Conservation (phyloP, 2,113 vertebrate genomes). For the Xiphophorus couchianus region DNA sequence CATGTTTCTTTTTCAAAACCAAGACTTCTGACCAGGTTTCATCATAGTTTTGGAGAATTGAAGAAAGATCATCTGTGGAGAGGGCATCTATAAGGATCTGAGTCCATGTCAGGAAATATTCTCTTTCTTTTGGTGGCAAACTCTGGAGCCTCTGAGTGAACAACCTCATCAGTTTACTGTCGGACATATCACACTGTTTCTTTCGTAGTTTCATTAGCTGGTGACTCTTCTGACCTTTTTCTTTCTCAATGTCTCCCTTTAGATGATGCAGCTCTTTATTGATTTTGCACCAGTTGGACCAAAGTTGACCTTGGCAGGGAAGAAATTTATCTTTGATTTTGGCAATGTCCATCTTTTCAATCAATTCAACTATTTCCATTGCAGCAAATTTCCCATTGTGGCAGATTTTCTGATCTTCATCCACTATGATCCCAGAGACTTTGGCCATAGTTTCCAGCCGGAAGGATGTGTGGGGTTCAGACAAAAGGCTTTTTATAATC, state of each 20-base stretch:
- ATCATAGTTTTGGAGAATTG: constrained; percentile 59
- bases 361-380: constrained; percentile 16
- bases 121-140: constrained; percentile 41
- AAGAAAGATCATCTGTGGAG: constrained; percentile 43
- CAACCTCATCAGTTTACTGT: constrained; percentile 9
- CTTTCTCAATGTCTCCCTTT: constrained; percentile 63
- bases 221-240: constrained; percentile 64
- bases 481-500: constrained; percentile 56
- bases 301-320: constrained; percentile 68
- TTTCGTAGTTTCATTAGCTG: constrained; percentile 63
- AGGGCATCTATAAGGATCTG: constrained; percentile 58
- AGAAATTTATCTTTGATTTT: constrained; percentile 60
- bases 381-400: constrained; percentile 59
- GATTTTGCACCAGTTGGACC: constrained; percentile 70
- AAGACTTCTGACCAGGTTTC: constrained; percentile 59
- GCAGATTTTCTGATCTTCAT: constrained; percentile 58
- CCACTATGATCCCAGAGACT: constrained; percentile 49
- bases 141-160: constrained; percentile 48
- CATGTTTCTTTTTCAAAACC: constrained; percentile 48
- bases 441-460: constrained; percentile 61
- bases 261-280: constrained; percentile 72
- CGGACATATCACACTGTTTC: constrained; percentile 49
- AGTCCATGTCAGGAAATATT: constrained; percentile 78
- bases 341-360: constrained; percentile 47
- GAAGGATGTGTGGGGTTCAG: neutral